These are phyloP conservation scores for Lota lota DNA, from an alignment of 2,113 vertebrate genomes.

Conservation along the genomic window DNA sequence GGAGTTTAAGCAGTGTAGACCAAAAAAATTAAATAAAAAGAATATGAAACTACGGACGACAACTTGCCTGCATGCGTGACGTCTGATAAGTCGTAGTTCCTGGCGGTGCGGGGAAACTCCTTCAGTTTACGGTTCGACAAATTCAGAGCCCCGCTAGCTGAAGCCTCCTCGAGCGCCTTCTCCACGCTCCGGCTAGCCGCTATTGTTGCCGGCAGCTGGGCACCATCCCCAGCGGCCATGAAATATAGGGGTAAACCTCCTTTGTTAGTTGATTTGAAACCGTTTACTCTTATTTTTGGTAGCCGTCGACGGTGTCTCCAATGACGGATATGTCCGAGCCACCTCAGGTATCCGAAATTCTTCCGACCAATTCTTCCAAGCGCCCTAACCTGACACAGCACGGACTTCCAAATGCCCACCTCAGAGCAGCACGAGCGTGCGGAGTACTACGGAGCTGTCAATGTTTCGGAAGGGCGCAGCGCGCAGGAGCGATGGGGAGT, in stretches of 20 bases:
- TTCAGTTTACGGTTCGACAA: conserved; percentile 84
- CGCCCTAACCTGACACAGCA: conserved; percentile 20
- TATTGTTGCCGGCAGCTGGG: conserved; percentile 76
- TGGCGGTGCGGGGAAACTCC: conserved; percentile 82
- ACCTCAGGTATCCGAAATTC: conserved; percentile 19
- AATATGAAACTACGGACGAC: neutral
- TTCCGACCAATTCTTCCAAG: neutral
- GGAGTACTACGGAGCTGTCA: conserved; percentile 61
- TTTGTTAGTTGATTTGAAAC: conserved; percentile 43
- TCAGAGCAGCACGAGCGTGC: conserved; percentile 11
- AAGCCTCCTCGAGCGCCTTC: conserved; percentile 88
- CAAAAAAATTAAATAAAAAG: neutral
- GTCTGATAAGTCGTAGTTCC: conserved; percentile 87
- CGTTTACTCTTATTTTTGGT: conserved; percentile 41
- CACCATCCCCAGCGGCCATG: conserved; percentile 83
- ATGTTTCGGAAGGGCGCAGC: conserved; percentile 46
- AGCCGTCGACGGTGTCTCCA: conserved; percentile 12
- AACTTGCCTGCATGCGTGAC: conserved; percentile 84
- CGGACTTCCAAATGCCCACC: conserved; percentile 10
- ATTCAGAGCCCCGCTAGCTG: conserved; percentile 83
- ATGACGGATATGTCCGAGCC: neutral
- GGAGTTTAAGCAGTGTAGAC: neutral
- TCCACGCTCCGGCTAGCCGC: conserved; percentile 85
- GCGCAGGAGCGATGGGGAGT: conserved; percentile 12
- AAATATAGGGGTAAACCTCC: conserved; percentile 52